Evolutionary conservation across 2,113 vertebrate genomes (phyloP).

Genomic region (Hiodon tergisus): DNA sequence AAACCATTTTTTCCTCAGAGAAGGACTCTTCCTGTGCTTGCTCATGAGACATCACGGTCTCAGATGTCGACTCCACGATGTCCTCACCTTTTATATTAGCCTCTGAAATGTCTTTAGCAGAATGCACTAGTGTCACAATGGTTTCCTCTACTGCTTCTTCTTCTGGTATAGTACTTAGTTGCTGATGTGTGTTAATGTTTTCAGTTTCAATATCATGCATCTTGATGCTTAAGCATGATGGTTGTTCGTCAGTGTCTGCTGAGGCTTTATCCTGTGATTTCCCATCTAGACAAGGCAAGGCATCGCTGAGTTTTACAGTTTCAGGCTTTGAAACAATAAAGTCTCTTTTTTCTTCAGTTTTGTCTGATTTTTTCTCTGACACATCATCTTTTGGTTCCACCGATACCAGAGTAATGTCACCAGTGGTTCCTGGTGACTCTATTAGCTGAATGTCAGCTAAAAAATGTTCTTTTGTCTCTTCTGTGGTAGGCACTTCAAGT

Average conservation of each 20-base stretch:
- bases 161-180: constrained; percentile 64
- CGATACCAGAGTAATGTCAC: too few relatives aligned
- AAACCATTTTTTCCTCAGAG: constrained; percentile 85
- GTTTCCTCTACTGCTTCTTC: constrained; percentile 58
- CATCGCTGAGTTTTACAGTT: too few relatives aligned
- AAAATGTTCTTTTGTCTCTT: too few relatives aligned
- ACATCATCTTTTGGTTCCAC: too few relatives aligned
- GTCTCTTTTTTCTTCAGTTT: too few relatives aligned
- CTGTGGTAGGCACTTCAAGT: too few relatives aligned
- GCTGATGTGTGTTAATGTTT: constrained; percentile 52
- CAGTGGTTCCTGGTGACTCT: too few relatives aligned
- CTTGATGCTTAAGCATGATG: too few relatives aligned
- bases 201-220: constrained; percentile 29
- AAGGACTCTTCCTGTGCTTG: constrained; percentile 58
- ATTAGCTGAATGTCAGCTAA: too few relatives aligned
- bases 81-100: constrained; percentile 66
- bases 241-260: constrained; percentile 47
- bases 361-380: too few relatives aligned
- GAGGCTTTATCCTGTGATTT: constrained; percentile 31
- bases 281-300: too few relatives aligned
- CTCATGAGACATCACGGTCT: constrained; percentile 72
- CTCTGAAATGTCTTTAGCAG: constrained; percentile 49
- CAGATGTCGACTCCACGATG: constrained; percentile 64
- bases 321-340: too few relatives aligned
- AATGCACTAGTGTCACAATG: constrained; percentile 33